Evolutionary conservation across 2,888 invertebrate species (phyloP), one percentile per base, ranked within the genome.

Genomic region (Isoperla grammatica): DNA sequence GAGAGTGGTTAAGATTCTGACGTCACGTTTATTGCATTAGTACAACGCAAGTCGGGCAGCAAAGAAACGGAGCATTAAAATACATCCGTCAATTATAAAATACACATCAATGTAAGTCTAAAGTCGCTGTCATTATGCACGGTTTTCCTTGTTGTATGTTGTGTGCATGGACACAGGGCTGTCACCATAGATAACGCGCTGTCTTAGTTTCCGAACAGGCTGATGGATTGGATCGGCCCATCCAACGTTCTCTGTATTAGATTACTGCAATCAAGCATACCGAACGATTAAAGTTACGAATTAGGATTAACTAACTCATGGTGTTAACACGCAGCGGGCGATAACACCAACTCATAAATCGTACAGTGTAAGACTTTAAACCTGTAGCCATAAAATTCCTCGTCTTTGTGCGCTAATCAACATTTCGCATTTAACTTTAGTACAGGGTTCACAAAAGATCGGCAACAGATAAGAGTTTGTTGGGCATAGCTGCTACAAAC

Each of bases 281-380:
- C 8, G 5, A 45, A 19, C 45, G 19, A 45, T 45, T 45, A 17
- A 45, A 45, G 11, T 45, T 15, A 17, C 15, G 45, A 13, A 19
- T 19, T 17, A 19, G 45, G 45, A 45, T 45, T 45, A 45, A 45
- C 45, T 45, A 19, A 45, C 15, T 45, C 17, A 17, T 17, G 19
- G 6, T 45, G 45, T 45, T 17, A 17, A 45, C 45, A 45, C 15
- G 17, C 45, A 45, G 17, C 15, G 5, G 13, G 6, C 45, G 45
- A 45, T 9, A 45, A 45, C 19, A 12, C 6, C 15, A 12, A 4
- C 5, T 19, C 15, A 17, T 45, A 45, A 45, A 45, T 45, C 15
- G 17, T 45, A n/a, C n/a, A n/a, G 19, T 45, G 45, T 45, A 45
- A 45, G 45, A 45, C 45, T 45, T 45, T 45, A 45, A 45, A 45